A percentile compares a stretch with the other conserved stretches of the same genome.
phyloP scores from a whole-genome alignment of 2,888 invertebrate species.

The Archips crataeganus region DNA sequence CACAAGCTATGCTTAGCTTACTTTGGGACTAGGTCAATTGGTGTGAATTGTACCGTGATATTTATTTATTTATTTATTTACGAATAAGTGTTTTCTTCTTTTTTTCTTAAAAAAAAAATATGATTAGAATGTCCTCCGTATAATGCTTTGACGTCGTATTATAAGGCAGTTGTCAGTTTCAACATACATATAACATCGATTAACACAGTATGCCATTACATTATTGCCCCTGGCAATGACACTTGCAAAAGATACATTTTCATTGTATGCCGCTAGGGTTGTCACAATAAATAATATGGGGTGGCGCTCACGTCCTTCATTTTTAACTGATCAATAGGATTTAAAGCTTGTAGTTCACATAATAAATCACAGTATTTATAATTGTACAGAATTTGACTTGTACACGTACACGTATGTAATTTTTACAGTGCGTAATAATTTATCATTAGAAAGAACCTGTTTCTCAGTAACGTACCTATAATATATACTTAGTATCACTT shows the following conservation, averaged over 20 bases:
- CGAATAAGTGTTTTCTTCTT: too few species aligned
- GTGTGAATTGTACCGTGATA: too few species aligned
- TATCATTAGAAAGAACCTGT: too few species aligned
- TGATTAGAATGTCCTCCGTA: too few species aligned
- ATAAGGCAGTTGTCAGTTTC: background rate
- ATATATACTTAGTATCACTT: too few species aligned
- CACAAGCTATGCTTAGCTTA: too few species aligned
- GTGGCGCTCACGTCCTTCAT: constrained; percentile 11
- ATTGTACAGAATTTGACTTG: background rate
- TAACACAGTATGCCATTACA: constrained; percentile 50
- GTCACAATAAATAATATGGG: constrained; percentile 31
- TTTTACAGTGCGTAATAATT: too few species aligned
- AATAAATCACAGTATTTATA: background rate
- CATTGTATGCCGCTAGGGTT: constrained; percentile 4
- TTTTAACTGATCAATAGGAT: constrained; percentile 18
- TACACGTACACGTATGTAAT: too few species aligned
- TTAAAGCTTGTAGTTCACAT: background rate
- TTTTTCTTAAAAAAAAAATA: too few species aligned
- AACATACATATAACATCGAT: constrained; percentile 51
- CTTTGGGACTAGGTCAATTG: too few species aligned
- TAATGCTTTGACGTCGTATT: background rate
- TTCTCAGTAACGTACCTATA: too few species aligned
- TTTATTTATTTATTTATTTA: too few species aligned
- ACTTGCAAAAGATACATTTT: constrained; percentile 24
- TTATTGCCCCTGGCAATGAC: constrained; percentile 40